phyloP scores from a whole-genome alignment of 2,113 vertebrate species.

The Macquaria ambigua region DNA sequence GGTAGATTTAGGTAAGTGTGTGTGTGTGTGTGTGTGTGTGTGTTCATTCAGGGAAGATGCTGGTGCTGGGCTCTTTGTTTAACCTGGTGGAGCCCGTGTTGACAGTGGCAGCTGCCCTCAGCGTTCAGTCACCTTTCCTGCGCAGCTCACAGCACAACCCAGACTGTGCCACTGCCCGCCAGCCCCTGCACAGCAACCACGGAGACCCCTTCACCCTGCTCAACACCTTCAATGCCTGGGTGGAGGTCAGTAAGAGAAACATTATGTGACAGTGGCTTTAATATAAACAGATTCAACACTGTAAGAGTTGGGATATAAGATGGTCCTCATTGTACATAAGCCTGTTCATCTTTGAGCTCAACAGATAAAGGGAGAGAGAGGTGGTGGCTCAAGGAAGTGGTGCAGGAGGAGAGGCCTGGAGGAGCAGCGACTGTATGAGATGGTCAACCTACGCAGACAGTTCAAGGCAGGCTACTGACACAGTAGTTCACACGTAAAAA shows the following conservation, averaged over 20 bases:
- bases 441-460: conserved; percentile 92
- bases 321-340: not conserved
- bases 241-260: conserved; percentile 85
- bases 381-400: conserved; percentile 88
- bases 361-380: conserved; percentile 89
- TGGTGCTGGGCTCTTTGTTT: conserved; percentile 90
- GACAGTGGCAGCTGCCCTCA: conserved; percentile 89
- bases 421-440: conserved; percentile 94
- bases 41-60: conserved; percentile 89
- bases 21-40: conserved; percentile 18
- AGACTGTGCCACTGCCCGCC: conserved; percentile 82
- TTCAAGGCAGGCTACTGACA: conserved; percentile 85
- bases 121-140: conserved; percentile 91
- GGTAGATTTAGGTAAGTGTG: not conserved
- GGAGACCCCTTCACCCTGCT: conserved; percentile 94
- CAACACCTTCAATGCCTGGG: conserved; percentile 92
- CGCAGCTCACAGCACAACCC: conserved; percentile 86
- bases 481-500: not conserved
- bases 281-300: not conserved
- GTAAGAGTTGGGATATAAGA: not conserved
- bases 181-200: conserved; percentile 89
- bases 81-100: conserved; percentile 88
- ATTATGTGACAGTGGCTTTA: not conserved
- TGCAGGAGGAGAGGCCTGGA: conserved; percentile 91
- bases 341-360: not conserved